Base-by-base conservation (phyloP, 2,888 invertebrate genomes). In the Erebia epiphron region DNA sequence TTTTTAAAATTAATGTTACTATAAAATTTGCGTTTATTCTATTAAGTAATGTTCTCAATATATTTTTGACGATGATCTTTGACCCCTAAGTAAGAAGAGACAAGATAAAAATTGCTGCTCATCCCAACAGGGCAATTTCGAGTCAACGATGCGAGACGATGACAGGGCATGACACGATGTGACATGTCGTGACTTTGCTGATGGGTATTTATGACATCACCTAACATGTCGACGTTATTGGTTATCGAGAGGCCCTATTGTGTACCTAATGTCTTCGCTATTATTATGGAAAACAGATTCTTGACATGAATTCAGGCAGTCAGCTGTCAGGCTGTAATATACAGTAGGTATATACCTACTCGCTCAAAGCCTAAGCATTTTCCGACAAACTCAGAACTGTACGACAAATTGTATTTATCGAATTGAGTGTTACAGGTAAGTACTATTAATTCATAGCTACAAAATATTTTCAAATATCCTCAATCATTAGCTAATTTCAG, bases 121-220 rank as follows among this genome's bases (percentile, higher is more conserved):
- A 65, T 65, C 63, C 35, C 69, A 57, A 69, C 69, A 63, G 57
- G 63, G 69, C 69, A 69, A 69, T 69, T 57, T 63, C 57, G 57
- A 69, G 69, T 69, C 63, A 69, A 69, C 63, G 63, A 69, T 50
- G 69, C 69, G 69, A 62, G 63, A 56, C 69, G 57, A 63, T 68
- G 68, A 68, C 62, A 35, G 46, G 56, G 68, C 68, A 57, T 68
- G 68, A 56, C 56, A 21, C 2, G 63, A 35, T 14, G 62, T 69
- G 63, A 57, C 69, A 52, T 63, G 63, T 57, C 63, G 16, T 9
- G 65, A 65, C 65, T 46, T 50, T 18, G 63, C 49, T 57, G 69
- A 69, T 63, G 35, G 43, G 69, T 69, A 69, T 69, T 69, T 69
- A 69, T 69, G 69, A 69, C 69, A n/a, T 69, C 49, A 67, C 60